A percentile compares a stretch with the other conserved stretches of the same genome.
These are phyloP conservation scores for Pteropus alecto DNA, from an alignment of 2,113 vertebrate genomes.

Conservation along the genomic window DNA sequence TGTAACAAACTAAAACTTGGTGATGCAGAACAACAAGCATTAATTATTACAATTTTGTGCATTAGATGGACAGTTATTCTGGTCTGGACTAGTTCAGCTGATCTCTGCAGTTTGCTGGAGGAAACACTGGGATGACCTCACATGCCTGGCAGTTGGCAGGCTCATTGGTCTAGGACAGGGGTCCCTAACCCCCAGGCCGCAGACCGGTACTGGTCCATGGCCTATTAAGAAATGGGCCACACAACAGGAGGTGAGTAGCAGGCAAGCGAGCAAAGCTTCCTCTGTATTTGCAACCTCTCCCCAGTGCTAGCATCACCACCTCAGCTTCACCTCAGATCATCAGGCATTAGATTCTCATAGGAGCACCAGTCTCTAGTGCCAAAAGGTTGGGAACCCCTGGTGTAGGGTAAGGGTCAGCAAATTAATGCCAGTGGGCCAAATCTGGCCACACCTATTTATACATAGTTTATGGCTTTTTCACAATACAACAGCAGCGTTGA, in stretches of 20 bases:
- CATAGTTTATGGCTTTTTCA: not conserved
- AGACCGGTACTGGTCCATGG: no score
- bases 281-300: no score
- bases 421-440: not conserved
- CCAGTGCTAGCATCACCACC: no score
- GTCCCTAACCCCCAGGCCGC: not conserved
- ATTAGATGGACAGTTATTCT: not conserved
- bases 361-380: no score
- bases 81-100: not conserved
- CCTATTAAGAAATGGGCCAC: no score
- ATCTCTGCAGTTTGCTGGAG: not conserved
- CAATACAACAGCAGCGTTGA: not conserved
- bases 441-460: not conserved
- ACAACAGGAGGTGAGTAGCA: no score
- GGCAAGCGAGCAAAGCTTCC: no score
- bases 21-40: not conserved
- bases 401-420: not conserved
- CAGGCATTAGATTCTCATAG: no score
- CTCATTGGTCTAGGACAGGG: not conserved
- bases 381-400: not conserved
- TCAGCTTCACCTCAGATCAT: no score
- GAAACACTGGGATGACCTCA: not conserved
- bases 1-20: not conserved
- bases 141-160: not conserved
- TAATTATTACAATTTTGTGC: not conserved